Base-by-base conservation (phyloP, 2,113 vertebrate species). In the Otus sunia region DNA sequence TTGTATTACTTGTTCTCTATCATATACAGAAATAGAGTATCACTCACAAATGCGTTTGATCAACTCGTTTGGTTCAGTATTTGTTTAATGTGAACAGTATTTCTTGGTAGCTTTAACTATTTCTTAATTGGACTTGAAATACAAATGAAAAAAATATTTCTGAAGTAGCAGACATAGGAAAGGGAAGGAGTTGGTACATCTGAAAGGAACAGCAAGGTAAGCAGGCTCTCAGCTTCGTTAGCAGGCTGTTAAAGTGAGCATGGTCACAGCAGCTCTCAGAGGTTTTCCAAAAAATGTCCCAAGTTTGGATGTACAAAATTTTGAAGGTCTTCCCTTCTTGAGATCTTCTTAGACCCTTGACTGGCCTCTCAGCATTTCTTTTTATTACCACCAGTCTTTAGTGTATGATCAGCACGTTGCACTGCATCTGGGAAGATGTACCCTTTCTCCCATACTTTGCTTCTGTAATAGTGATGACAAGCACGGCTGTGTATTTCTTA, bases 371-470 rank as follows among this genome's bases (percentile, higher is more conserved):
- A 45, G 29, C 7, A 37, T 22, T 53, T 34, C 50, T 55, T 5
- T 53, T 63, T 25, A 34, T 63, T 13, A 47, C 36, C 39, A 52
- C 7, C 4, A 3, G 39, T 20, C 37, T 50, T 36, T 21, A 67
- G 49, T 6, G 3, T 8, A 30, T 0, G 2, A 66, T 32, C 20
- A 19, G 32, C 1, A 0, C 2, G 2, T 8, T 20, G n/a, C 11
- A 11, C 13, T 19, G 16, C 23, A 49, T 16, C 45, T 39, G 39
- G 26, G 37, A 59, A 75, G 50, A 76, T 2, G 30, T 0, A 37
- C 30, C 20, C 52, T 66, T 43, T n/a, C 63, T 76, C 39, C 62
- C 27, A 34, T 5, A 16, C 39, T 47, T 13, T 6, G 30, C 32
- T 85, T 58, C 64, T 32, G 19, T 4, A 39, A 7, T 6, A 14